A percentile compares a stretch with the other conserved stretches of the same genome.
Evolutionary conservation across 2,113 vertebrate species (phyloP).

Genomic region (Capreolus pygargus): DNA sequence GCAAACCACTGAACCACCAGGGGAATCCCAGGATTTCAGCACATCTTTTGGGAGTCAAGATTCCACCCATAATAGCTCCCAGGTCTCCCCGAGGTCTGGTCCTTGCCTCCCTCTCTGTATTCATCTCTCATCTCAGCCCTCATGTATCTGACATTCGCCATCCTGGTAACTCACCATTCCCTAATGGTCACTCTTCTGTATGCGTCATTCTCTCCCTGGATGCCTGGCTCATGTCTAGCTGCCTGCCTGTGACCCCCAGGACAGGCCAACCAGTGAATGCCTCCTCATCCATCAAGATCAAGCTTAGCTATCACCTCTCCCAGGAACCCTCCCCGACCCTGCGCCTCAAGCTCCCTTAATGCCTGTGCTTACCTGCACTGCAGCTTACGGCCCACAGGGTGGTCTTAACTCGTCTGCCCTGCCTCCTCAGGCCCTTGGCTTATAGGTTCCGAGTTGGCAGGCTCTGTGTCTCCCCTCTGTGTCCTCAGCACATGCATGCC

Average conservation of each 20-base stretch:
- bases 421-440: too few species aligned
- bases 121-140: neutral
- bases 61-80: neutral
- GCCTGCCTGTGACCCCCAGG: too few species aligned
- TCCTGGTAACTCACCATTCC: neutral
- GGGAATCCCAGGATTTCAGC: neutral
- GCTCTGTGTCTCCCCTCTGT: neutral
- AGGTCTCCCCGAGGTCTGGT: neutral
- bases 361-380: neutral
- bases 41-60: neutral
- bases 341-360: neutral
- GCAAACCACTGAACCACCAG: neutral
- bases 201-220: neutral
- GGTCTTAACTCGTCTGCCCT: neutral
- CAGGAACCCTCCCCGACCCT: neutral
- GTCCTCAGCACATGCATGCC: neutral
- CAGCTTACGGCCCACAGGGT: rapidly evolving
- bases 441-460: rapidly evolving
- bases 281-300: neutral
- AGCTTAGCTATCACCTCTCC: neutral
- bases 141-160: neutral
- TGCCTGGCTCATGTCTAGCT: neutral
- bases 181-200: rapidly evolving
- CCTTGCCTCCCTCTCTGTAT: neutral
- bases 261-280: neutral